Evolutionary conservation across 1,140 invertebrate genomes (phyloP).

Genomic region (Hyles vespertilio): DNA sequence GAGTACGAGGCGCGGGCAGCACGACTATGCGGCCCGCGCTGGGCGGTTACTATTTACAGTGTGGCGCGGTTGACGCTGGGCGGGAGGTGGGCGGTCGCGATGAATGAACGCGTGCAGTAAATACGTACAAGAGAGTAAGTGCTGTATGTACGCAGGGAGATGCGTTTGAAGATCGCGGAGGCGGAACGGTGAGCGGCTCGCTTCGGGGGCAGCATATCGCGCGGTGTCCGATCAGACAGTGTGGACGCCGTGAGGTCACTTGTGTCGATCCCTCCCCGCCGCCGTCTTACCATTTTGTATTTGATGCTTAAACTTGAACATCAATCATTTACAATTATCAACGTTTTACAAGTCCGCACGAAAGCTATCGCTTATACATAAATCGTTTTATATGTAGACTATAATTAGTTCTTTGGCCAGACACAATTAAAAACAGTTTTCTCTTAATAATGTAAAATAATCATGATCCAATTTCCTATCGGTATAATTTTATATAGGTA

Average conservation of each 20-base stretch:
- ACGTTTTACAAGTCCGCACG: no score
- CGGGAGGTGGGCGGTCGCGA: conserved; percentile 49
- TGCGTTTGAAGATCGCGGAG: conserved; percentile 59
- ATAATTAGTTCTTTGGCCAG: no score
- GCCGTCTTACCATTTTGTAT: conserved; percentile 22
- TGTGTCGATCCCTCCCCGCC: conserved; percentile 42
- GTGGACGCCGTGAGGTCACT: conserved; percentile 20
- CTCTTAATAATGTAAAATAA: no score
- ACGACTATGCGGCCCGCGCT: conserved; percentile 44
- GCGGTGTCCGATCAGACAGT: conserved; percentile 44
- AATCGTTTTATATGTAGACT: no score
- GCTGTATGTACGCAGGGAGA: conserved; percentile 59
- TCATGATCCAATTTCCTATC: no score
- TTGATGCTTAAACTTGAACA: neutral
- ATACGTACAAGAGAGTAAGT: conserved; percentile 70
- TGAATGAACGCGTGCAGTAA: conserved; percentile 51
- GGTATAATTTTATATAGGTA: no score
- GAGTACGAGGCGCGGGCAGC: conserved; percentile 36
- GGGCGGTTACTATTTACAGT: conserved; percentile 66
- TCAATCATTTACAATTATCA: neutral
- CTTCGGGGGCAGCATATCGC: conserved; percentile 62
- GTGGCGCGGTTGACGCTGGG: conserved; percentile 38
- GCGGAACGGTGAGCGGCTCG: conserved; percentile 50
- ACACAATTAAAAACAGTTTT: no score
- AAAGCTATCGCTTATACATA: no score